Evolutionary conservation across 2,888 invertebrate genomes (phyloP), one percentile per base, ranked within the genome.

Genomic region (Tachina grossa): DNA sequence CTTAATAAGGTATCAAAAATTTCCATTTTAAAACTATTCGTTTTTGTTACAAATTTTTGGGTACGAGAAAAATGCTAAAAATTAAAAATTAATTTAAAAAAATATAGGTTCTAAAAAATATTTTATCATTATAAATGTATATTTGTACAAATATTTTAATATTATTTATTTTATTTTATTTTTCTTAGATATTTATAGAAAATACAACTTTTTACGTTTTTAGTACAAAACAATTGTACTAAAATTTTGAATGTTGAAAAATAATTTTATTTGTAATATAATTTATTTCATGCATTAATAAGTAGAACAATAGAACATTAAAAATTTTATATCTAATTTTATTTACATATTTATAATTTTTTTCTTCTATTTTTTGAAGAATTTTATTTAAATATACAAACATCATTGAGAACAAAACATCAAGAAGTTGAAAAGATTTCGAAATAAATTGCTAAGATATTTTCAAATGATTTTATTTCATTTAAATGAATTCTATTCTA

Each of bases 261-360:
- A 10, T 3, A 53, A 1, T 22, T 22, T 55, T 19, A 31, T 31
- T 31, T 31, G 31, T 31, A 57, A 9, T 31, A 13, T 8, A 57
- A 31, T 31, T 14, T 57, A 57, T 57, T 6, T 39, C 14, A 55
- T 39, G 1, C 14, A 31, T 13, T 31, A 57, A 31, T 57, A 57
- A 59, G 59, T 59, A 31, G 39, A 59, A 59, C 14, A 59, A 39
- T 59, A n/a, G 59, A 9, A 59, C 39, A n/a, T 59, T 39, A n/a
- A 39, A 13, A 57, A 59, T 9, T 59, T 9, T 14, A 39, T 1
- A 59, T n/a, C 0, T 2, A 39, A 39, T 31, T 55, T 55, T 22
- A 22, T 22, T 31, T 31, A n/a, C n/a, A n/a, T n/a, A 19, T 53
- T 22, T 55, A 13, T 22, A 31, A 31, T 31, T 57, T 57, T 6